phyloP scores from a whole-genome alignment of 2,797 vertebrate species.

The Nannoperca australis region DNA sequence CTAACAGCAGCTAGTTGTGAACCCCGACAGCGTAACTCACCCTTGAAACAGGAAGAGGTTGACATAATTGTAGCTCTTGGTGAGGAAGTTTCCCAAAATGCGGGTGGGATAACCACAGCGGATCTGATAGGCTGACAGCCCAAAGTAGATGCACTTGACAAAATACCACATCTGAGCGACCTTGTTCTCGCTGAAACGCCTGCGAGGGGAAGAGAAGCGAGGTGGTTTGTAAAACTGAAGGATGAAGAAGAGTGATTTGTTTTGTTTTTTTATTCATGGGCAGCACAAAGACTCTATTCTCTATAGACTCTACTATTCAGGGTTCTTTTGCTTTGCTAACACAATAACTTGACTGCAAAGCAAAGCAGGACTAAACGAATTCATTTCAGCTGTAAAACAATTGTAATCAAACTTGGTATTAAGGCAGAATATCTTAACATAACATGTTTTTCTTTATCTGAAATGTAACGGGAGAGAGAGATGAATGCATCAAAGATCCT shows the following conservation, averaged over 20 bases:
- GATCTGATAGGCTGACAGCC: conserved; percentile 99
- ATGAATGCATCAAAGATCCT: background rate
- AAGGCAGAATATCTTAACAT: background rate
- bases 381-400: conserved; percentile 5
- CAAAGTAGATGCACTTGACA: conserved; percentile 99
- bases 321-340: background rate
- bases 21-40: conserved; percentile 81
- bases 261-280: background rate
- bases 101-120: conserved; percentile 98
- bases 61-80: conserved; percentile 98
- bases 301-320: background rate
- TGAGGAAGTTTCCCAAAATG: conserved; percentile 98
- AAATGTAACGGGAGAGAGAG: background rate
- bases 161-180: conserved; percentile 99
- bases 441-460: background rate
- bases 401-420: background rate
- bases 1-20: background rate
- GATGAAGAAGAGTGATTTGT: background rate
- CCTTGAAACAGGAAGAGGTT: conserved; percentile 99
- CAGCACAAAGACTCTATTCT: background rate
- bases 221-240: too few relatives aligned
- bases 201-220: conserved; percentile 69
- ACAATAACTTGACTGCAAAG: background rate
- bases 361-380: background rate
- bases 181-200: conserved; percentile 96